These are phyloP conservation scores for Calcarius lapponicus DNA, from an alignment of 2,797 vertebrate genomes.

Conservation along the genomic window DNA sequence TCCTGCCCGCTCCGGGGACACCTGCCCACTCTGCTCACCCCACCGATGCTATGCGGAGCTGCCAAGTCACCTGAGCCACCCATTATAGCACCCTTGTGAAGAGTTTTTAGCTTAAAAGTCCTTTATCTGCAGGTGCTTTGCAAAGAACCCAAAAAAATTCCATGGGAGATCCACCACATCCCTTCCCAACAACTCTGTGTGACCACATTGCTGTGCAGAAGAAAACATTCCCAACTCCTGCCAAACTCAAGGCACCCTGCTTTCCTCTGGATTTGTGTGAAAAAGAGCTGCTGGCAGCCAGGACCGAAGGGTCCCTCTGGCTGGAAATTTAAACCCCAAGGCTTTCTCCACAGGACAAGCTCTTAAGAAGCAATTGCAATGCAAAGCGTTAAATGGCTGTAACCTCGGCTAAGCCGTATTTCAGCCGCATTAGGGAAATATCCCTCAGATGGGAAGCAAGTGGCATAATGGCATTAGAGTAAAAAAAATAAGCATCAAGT, in stretches of 20 bases:
- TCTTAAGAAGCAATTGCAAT: constrained; percentile 37
- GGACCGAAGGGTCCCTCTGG: neutral
- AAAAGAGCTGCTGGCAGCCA: neutral
- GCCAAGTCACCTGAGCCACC: neutral
- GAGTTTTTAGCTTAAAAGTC: constrained; percentile 57
- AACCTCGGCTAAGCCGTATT: constrained; percentile 44
- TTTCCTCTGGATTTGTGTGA: neutral
- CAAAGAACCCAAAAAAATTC: neutral
- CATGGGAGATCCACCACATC: neutral
- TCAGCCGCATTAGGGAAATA: constrained; percentile 61
- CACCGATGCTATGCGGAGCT: accelerated
- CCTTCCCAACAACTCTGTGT: accelerated
- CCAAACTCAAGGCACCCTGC: accelerated
- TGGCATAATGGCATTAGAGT: constrained; percentile 57
- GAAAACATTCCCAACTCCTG: neutral
- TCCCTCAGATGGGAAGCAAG: constrained; percentile 44
- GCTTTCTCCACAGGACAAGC: constrained; percentile 13
- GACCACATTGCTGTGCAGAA: neutral
- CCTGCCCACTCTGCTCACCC: accelerated
- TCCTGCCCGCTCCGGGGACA: neutral
- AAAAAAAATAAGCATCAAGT: constrained; percentile 27
- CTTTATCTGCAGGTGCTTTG: neutral
- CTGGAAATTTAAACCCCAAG: constrained; percentile 7
- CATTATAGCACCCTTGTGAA: constrained; percentile 10
- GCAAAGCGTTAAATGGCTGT: constrained; percentile 25